Conservation (phyloP, 1,140 invertebrate species). For the Epicauta chinensis region DNA sequence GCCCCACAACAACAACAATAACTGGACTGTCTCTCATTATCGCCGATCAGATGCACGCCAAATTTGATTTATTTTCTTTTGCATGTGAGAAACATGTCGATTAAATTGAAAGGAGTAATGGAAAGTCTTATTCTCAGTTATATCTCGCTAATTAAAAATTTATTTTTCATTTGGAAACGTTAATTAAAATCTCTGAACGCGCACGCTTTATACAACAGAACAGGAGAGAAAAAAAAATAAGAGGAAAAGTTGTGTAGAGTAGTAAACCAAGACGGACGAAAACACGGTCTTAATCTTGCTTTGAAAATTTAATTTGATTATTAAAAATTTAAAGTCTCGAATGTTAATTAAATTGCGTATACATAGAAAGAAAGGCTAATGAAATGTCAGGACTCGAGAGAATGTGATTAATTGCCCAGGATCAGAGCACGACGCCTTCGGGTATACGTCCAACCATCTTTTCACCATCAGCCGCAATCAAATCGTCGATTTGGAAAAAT, state of each 20-base stretch:
- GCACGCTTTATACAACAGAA: too few species aligned
- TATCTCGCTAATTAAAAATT: constrained; percentile 21
- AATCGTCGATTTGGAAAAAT: too few species aligned
- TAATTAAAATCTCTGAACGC: constrained; percentile 23
- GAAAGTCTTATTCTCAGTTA: constrained; percentile 14
- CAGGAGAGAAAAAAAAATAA: too few species aligned
- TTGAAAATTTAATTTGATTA: constrained; percentile 39
- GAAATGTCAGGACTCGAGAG: constrained; percentile 39
- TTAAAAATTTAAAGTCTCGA: constrained; percentile 40
- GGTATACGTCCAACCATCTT: constrained; percentile 10
- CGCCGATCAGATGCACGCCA: too few species aligned
- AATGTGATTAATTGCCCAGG: constrained; percentile 40
- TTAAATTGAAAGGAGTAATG: constrained; percentile 5
- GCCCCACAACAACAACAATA: too few species aligned
- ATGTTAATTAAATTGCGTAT: constrained; percentile 40
- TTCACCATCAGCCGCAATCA: not conserved
- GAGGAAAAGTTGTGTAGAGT: constrained; percentile 16
- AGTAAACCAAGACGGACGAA: constrained; percentile 27
- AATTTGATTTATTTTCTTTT: too few species aligned
- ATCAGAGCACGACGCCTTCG: constrained; percentile 8
- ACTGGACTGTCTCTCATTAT: too few species aligned
- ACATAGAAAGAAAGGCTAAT: constrained; percentile 37
- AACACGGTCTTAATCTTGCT: constrained; percentile 33
- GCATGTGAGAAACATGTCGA: not conserved
- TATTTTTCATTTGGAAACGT: constrained; percentile 24